Base-by-base conservation (phyloP, 2,797 vertebrate species). In the Typhlichthys subterraneus region DNA sequence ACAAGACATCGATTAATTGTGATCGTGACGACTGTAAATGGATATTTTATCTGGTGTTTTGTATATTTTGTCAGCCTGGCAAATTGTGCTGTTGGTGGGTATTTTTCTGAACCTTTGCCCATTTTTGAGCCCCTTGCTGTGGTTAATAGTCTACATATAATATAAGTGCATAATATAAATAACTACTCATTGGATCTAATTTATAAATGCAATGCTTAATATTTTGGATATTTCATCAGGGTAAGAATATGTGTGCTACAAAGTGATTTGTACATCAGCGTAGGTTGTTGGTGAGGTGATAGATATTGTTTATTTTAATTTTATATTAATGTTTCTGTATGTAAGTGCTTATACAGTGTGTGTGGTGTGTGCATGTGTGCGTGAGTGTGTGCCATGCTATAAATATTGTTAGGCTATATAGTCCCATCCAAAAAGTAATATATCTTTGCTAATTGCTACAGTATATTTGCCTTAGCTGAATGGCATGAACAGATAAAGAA, bases 121-220 rank as follows among this genome's bases (percentile, higher is more conserved):
- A 72, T 74, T 72, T 77, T 79, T 87, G 81, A 91, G 67, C 75
- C 81, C 65, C 61, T 73, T 8, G 63, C 69, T 84, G 84, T 88
- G 77, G 73, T 87, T 82, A 79, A 86, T 65, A 68, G 73, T 87
- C 77, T 73, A 85, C 82, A 84, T 79, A 84, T 89, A 82, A 81
- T 89, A 91, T 91, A 88, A 90, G 84, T 79, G 75, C 79, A 65
- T 89, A 88, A 91, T 92, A 92, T 88, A 91, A 91, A 86, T 75
- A 71, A 88, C 77, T 81, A 81, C 76, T 90, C 81, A 81, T 81
- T 88, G 83, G 85, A 83, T 86, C 87, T 93, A 89, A 92, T 92
- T 94, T 92, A 92, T 92, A 87, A 90, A 88, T 82, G 78, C 85
- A 70, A 77, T 82, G 85, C 79, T 90, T 80, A 87, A 86, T 80